Evolutionary conservation across 2,888 invertebrate species (phyloP), one percentile per base, ranked within the genome.

Genomic region (Uropetala carovei): DNA sequence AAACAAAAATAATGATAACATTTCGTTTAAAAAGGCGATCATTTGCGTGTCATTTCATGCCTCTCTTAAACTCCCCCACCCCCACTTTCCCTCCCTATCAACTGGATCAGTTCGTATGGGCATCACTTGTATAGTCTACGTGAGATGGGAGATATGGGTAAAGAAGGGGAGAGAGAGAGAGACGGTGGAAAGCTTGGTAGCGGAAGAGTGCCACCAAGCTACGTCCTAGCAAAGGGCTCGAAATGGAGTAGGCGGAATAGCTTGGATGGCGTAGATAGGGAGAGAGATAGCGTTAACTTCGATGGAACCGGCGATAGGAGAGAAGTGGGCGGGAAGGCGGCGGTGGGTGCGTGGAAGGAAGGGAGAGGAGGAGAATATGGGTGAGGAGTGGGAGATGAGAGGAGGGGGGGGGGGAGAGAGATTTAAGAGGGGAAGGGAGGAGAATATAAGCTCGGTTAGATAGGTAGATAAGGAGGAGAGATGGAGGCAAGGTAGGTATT

Each of bases 191-290:
- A 27, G 75, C 75, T 27, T 22, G 27, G 75, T 22, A 13, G 75
- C 7, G 75, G 75, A 75, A 75, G 75, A 75, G 75, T 75, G 27
- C 22, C 75, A 27, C 22, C 75, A 22, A 27, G 27, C 22, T 27
- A 27, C 22, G 22, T 27, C 27, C 75, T 75, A 27, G 27, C 16
- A 9, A 27, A 27, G 59, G 60, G 85, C 27, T 59, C 27, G 86
- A 60, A 30, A 59, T n/a, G 60, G 86, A 30, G 86, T 59, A 27
- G 18, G 86, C 18, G 60, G 86, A 60, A 60, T 60, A 30, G 60
- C 86, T 59, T 60, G 86, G 86, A 86, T 57, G 86, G 86, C 59
- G 30, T 60, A 86, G 86, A 86, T 86, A 86, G 86, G 86, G 60
- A 86, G 30, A 60, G 13, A 30, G 86, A 86, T 86, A 86, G 60